Conservation (phyloP, 1,140 invertebrate species). For the Ectropis grisescens region DNA sequence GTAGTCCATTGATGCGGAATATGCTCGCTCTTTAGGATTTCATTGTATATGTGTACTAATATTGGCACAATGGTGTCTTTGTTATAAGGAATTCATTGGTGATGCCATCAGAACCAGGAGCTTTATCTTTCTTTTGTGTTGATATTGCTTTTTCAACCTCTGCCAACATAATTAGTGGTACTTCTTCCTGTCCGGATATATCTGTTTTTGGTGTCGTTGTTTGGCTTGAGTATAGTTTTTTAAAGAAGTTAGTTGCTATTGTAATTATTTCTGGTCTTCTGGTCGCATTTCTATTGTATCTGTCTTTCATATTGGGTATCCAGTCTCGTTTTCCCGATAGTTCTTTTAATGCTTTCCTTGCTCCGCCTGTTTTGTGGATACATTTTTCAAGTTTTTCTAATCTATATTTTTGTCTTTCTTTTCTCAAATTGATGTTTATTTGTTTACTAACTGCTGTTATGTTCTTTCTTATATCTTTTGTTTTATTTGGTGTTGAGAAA, state of each 20-base stretch:
- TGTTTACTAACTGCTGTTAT: constrained; percentile 7
- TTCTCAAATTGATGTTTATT: constrained; percentile 6
- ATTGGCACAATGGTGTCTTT: not conserved
- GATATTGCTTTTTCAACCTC: not conserved
- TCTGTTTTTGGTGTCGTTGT: no score
- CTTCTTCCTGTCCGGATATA: no score
- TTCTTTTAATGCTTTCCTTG: constrained; percentile 10
- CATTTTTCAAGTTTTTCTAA: not conserved
- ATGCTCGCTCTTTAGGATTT: not conserved
- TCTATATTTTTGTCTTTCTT: constrained; percentile 5
- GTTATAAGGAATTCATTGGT: constrained; percentile 9
- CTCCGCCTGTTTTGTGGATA: constrained; percentile 6
- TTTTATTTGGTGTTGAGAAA: no score
- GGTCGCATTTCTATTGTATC: not conserved
- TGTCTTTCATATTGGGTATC: constrained; percentile 9
- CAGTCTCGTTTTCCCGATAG: constrained; percentile 4
- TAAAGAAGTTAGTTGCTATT: no score
- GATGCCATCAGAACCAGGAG: constrained; percentile 1
- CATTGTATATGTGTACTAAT: not conserved
- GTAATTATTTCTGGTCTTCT: no score
- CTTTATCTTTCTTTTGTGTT: not conserved
- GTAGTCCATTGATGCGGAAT: not conserved
- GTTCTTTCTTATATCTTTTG: not conserved
- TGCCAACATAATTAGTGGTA: not conserved
- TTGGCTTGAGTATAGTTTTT: no score